Conservation (phyloP, 1,140 invertebrate species). For the Trichoplusia ni region DNA sequence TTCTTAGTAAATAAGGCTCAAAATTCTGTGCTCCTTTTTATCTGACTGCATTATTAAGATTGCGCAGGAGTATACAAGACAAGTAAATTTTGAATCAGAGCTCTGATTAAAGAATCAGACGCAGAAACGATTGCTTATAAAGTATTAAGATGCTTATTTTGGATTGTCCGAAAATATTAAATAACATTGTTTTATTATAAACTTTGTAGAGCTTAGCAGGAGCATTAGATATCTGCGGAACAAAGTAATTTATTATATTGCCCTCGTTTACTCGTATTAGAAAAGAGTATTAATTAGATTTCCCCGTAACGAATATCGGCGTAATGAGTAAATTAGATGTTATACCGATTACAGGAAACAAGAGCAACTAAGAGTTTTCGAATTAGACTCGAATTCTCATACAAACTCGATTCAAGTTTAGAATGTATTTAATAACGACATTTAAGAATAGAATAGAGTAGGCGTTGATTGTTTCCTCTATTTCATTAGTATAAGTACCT, state of each 20-base stretch:
- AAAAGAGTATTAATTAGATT: constrained; percentile 28
- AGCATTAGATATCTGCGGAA: constrained; percentile 28
- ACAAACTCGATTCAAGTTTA: no score
- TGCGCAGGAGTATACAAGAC: constrained; percentile 44
- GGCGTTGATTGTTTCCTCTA: no score
- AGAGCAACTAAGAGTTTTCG: constrained; percentile 28
- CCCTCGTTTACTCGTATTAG: constrained; percentile 1
- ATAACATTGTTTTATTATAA: constrained; percentile 52
- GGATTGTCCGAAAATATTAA: constrained; percentile 62
- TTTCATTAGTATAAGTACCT: no score
- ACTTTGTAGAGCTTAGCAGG: constrained; percentile 19
- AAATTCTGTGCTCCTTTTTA: constrained; percentile 15
- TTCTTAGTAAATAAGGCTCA: constrained; percentile 39
- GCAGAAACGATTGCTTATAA: constrained; percentile 67
- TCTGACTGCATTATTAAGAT: constrained; percentile 27
- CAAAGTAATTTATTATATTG: neutral
- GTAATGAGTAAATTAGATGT: constrained; percentile 42
- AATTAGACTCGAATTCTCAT: constrained; percentile 7
- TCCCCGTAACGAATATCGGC: constrained; percentile 40
- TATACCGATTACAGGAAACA: constrained; percentile 41
- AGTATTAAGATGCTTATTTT: constrained; percentile 65
- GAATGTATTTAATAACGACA: no score
- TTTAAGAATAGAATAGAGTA: no score
- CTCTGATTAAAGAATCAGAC: constrained; percentile 67
- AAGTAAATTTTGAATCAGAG: constrained; percentile 66